Evolutionary conservation across 2,888 invertebrate genomes (phyloP), one percentile per base, ranked within the genome.

Genomic region (Nycteola revayana): DNA sequence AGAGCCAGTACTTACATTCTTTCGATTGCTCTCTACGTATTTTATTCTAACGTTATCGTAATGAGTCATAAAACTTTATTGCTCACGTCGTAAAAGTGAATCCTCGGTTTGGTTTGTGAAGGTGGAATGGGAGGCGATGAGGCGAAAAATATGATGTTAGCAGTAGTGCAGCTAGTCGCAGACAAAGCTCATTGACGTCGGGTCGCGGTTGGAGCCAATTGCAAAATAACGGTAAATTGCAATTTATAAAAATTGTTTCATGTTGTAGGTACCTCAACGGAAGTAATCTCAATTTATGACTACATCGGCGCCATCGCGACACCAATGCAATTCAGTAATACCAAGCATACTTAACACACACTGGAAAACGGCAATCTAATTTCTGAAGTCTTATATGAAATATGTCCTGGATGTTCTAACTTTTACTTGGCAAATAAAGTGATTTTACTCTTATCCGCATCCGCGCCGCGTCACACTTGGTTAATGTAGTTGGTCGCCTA

Each of bases 21-120:
- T 74, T 68, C 66, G 69, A 75, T 76, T 74, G 68, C 66, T 63
- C 57, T 65, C 53, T 43, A 51, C 61, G 66, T 74, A 74, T 76
- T 82, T 79, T 71, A 76, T 68, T 75, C 66, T 70, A 74, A 65
- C 68, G 69, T 72, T 77, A 78, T 77, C 75, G 75, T 82, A 81
- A 82, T 81, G 74, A 76, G 63, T 68, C 61, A 61, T 84, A 77
- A 83, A 82, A 72, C 51, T 79, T 82, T 82, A 85, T 75, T 66
- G 63, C 51, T 60, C 32, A 45, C 36, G 49, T 79, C 75, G 68
- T 82, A 79, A 81, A 80, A 69, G 61, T 50, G 58, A 69, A 72
- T 78, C 66, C 66, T 66, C 63, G 44, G 59, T 70, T 69, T 61
- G 66, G 64, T 72, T 59, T 58, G 39, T 33, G 51, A 51, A 54